These are phyloP conservation scores for Apoda limacodes DNA, from an alignment of 2,888 invertebrate genomes.

Conservation along the genomic window DNA sequence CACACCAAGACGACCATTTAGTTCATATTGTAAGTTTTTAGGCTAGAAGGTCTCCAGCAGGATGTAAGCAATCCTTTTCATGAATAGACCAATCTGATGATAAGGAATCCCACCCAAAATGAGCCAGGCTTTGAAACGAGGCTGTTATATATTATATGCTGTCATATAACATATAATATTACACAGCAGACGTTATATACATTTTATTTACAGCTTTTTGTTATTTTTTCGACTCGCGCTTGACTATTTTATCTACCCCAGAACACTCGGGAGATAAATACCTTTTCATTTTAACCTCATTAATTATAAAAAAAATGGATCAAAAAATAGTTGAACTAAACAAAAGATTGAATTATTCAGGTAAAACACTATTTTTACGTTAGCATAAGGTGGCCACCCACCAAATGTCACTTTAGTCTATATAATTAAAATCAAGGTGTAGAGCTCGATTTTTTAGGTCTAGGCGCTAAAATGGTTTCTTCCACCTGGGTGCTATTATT, in stretches of 20 bases:
- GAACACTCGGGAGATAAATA: conserved; percentile 9
- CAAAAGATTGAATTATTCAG: too few relatives aligned
- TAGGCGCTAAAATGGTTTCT: conserved; percentile 10
- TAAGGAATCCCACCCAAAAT: conserved; percentile 14
- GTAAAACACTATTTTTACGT: too few relatives aligned
- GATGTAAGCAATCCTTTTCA: conserved; percentile 9
- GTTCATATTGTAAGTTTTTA: conserved; percentile 11
- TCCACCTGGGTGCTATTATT: conserved; percentile 13
- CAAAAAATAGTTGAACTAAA: too few relatives aligned
- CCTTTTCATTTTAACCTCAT: conserved; percentile 7
- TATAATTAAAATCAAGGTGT: conserved; percentile 4
- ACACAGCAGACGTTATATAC: too few relatives aligned
- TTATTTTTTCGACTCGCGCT: too few relatives aligned
- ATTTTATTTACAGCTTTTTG: too few relatives aligned
- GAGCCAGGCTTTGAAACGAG: conserved; percentile 13
- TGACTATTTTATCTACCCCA: too few relatives aligned
- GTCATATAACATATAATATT: too few relatives aligned
- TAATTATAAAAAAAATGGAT: too few relatives aligned
- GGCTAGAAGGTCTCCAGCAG: conserved; percentile 15
- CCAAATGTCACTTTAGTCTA: too few relatives aligned
- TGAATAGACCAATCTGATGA: conserved; percentile 9
- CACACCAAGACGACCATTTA: too few relatives aligned
- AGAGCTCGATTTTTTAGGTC: conserved; percentile 9
- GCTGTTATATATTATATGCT: conserved; percentile 13
- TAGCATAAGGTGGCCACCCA: conserved; percentile 1